Base-by-base conservation (phyloP, 2,888 invertebrate species). In the Cheilosia soror region DNA sequence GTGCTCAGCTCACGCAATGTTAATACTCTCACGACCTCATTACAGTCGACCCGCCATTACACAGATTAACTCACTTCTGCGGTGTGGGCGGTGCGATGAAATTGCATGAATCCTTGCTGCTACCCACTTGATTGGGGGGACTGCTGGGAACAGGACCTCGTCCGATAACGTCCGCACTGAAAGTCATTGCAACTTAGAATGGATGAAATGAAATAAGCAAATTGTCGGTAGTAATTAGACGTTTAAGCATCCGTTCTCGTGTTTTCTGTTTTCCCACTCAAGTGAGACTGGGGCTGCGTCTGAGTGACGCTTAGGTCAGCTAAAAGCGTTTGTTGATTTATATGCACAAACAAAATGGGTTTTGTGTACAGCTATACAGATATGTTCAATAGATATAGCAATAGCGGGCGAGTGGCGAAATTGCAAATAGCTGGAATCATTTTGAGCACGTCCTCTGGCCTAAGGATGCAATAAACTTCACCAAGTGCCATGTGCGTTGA, bases 381-480 rank as follows among this genome's bases (percentile, higher is more conserved):
- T 49, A 42, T 15, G 57, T 65, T 72, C 33, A 72, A 37, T 58
- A 55, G 25, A 31, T 20, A 20, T 20, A 20, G 20, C 20, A 20
- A 20, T 20, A 20, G 20, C 20, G 20, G 20, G 33, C 53, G 15
- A 51, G 42, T 37, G 55, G 49, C 37, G 51, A 47, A 65, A 79
- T 79, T 73, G 51, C 79, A 84, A 84, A 83, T 79, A 63, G 42
- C 31, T 73, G 66, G 49, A 76, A 60, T 75, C 73, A 76, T 80
- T 84, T 80, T 71, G 65, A 80, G 60, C 80, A 80, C 79, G 80
- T 84, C 71, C 80, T 76, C 15, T 76, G 66, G 71, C 75, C 79
- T 71, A 66, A 80, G 75, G 80, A 76, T 71, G 80, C 75, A 84
- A 84, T 84, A 84, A 75, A 80, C 84, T 80, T 79, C 80, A 84